Evolutionary conservation across 2,888 invertebrate species (phyloP).

Genomic region (Bhutanitis thaidina): DNA sequence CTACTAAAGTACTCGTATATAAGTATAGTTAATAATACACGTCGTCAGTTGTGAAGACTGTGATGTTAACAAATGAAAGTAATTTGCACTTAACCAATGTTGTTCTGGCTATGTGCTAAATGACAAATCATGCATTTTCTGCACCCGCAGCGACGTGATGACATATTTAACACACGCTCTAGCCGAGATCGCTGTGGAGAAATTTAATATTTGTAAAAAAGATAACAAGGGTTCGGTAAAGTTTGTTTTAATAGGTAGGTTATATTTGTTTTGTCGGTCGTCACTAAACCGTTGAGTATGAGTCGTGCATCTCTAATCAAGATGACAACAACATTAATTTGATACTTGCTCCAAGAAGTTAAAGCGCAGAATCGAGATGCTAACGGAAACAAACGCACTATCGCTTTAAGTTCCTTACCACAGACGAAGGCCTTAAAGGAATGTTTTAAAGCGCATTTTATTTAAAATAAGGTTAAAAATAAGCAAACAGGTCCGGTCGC

Average conservation of each 20-base stretch:
- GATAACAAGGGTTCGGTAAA: constrained; percentile 32
- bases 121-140: constrained; percentile 42
- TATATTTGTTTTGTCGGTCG: constrained; percentile 44
- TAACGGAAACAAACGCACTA: constrained; percentile 75
- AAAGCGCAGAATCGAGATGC: constrained; percentile 54
- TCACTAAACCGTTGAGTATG: constrained; percentile 35
- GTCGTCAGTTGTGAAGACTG: not conserved
- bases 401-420: constrained; percentile 51
- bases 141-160: constrained; percentile 39
- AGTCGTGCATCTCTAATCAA: constrained; percentile 67
- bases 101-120: constrained; percentile 31
- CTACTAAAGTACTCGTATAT: too few relatives aligned
- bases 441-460: constrained; percentile 37
- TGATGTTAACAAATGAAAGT: constrained; percentile 15
- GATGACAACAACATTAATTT: constrained; percentile 45
- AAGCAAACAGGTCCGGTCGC: constrained; percentile 65
- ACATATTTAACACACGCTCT: constrained; percentile 40
- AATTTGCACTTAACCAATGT: constrained; percentile 13
- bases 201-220: constrained; percentile 44
- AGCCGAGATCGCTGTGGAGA: constrained; percentile 24
- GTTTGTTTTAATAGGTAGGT: constrained; percentile 30
- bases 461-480: constrained; percentile 33
- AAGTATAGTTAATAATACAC: not conserved
- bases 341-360: constrained; percentile 62
- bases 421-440: constrained; percentile 31